Evolutionary conservation across 2,888 invertebrate species (phyloP).

Genomic region (Schrankia costaestrigalis): DNA sequence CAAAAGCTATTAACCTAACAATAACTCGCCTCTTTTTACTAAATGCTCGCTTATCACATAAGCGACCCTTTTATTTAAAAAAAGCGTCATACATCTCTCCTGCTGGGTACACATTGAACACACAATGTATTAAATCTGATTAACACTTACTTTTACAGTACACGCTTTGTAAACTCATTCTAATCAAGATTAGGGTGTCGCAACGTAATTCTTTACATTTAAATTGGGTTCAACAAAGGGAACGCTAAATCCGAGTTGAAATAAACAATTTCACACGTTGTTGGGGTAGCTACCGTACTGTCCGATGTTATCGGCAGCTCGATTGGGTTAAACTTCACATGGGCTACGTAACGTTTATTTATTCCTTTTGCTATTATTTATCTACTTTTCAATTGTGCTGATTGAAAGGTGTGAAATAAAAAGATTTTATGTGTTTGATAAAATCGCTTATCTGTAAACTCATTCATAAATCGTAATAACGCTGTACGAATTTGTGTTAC

Average conservation of each 20-base stretch:
- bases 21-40: slow-evolving; percentile 34
- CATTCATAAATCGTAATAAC: too few species aligned
- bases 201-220: slow-evolving; percentile 71
- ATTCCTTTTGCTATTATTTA: slow-evolving; percentile 29
- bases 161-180: slow-evolving; percentile 63
- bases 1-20: slow-evolving; percentile 42
- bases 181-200: slow-evolving; percentile 75
- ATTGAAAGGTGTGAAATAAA: slow-evolving; percentile 2
- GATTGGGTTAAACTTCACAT: slow-evolving; percentile 40
- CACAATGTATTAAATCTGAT: slow-evolving; percentile 77
- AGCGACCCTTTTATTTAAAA: slow-evolving; percentile 50
- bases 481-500: too few species aligned
- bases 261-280: slow-evolving; percentile 69
- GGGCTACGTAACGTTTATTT: slow-evolving; percentile 27
- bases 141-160: slow-evolving; percentile 70
- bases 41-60: slow-evolving; percentile 26
- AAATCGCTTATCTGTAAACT: too few species aligned
- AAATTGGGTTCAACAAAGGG: slow-evolving; percentile 62
- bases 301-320: slow-evolving; percentile 55
- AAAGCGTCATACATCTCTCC: slow-evolving; percentile 57
- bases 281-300: slow-evolving; percentile 36
- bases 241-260: slow-evolving; percentile 55
- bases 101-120: slow-evolving; percentile 65
- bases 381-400: neutral
- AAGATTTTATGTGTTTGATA: slow-evolving; percentile 1